Evolutionary conservation across 2,888 invertebrate species (phyloP), one percentile per base, ranked within the genome.

Genomic region (Ctena decussata): DNA sequence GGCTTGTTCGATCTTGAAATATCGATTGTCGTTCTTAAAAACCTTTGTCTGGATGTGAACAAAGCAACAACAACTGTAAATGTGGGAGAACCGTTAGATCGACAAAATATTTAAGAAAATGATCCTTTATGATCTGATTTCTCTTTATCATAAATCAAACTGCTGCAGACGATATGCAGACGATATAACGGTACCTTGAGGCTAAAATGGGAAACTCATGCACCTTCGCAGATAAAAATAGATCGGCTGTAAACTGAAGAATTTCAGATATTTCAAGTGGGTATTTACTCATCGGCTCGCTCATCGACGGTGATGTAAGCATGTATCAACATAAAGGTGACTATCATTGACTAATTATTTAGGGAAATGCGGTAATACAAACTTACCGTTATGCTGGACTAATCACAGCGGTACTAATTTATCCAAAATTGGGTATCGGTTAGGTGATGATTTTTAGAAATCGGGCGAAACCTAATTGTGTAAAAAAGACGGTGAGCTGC

Each of bases 1-100:
- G 53, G 69, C 82, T 37, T 74, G 82, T 53, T 71, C 65, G 71
- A 70, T 79, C 83, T 44, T 69, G 83, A 78, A 75, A 35, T 39
- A 69, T 75, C 75, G 41, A 80, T 80, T 49, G 69, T 37, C 74
- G 74, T 46, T 71, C 69, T 57, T 76, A 80, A 69, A 71, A 76
- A 70, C 30, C n/a, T 74, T 80, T 75, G 75, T 75, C 74, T 76
- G 11, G 39, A 65, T 2, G 5, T 3, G 21, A 60, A 65, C 24
- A 35, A 32, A 65, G 65, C 65, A n/a, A 35, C 32, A 27, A 32
- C 1, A 21, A 35, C 11, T 21, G 1, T 5, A 5, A 57, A 27
- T 30, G n/a, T 57, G 57, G 5, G 30, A 57, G 27, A 21, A 27
- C 46, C 46, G 12, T 46, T 21, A n/a, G 3, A 46, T 21, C 46